These are phyloP conservation scores for Chinchilla lanigera DNA, from an alignment of 2,113 vertebrate genomes.

Conservation along the genomic window DNA sequence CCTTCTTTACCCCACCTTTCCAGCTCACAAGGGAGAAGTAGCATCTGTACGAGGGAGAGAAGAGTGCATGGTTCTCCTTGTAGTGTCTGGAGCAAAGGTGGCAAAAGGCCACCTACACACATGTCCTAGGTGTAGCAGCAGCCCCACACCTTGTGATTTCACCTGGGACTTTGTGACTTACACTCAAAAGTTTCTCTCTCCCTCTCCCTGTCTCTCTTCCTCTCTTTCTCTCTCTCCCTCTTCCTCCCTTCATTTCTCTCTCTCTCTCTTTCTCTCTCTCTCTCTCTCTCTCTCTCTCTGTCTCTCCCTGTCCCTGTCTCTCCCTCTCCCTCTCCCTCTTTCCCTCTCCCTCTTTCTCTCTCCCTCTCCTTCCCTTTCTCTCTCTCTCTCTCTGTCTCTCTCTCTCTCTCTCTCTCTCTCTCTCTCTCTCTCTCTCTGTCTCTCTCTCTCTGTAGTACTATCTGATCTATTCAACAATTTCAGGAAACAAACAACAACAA, in stretches of 20 bases:
- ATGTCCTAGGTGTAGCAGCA: neutral
- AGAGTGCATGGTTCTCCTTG: neutral
- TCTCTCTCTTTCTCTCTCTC: neutral
- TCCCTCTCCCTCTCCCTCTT: neutral
- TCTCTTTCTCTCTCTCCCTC: neutral
- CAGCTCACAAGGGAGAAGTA: neutral
- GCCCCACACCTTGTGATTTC: neutral
- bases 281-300: neutral
- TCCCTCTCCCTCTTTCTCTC: neutral
- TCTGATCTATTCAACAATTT: neutral
- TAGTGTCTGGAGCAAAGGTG: neutral
- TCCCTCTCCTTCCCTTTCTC: no score
- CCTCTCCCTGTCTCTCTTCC: neutral
- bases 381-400: neutral
- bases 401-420: neutral
- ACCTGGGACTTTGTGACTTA: neutral
- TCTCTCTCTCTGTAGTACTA: neutral
- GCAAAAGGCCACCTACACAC: neutral
- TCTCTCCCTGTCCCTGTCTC: neutral
- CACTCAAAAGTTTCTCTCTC: neutral
- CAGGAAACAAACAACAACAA: constrained; percentile 41
- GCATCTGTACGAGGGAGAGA: neutral
- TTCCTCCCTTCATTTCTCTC: neutral
- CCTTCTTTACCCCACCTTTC: neutral
- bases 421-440: neutral